Evolutionary conservation across 2,797 vertebrate genomes (phyloP), one percentile per base, ranked within the genome.

Genomic region (Sebastiscus tertius): DNA sequence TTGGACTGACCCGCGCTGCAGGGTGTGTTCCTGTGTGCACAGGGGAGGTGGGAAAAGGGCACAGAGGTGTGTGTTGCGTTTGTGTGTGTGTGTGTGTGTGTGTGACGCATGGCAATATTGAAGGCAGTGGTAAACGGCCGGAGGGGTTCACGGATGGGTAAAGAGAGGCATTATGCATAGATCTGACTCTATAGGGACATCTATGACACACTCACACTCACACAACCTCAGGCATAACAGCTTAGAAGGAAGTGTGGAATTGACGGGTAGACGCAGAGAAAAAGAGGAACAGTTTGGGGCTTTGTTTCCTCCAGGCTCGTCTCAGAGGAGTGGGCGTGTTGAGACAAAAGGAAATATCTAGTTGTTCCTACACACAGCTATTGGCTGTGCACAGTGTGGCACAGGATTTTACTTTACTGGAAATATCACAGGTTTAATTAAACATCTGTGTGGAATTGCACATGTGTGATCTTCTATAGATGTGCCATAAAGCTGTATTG

Each of bases 91-190:
- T 62, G 33, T 20, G 14, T 46, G 56, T n/a, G 66, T 26, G 76
- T 36, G 33, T 22, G 81, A 79, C 39, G 59, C 49, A 14, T 79
- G 61, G 49, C 79, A 55, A 55, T 79, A 72, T 26, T 65, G 60
- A 80, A 82, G 74, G 81, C 62, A 24, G 46, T 81, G 68, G 78
- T 85, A 82, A 76, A 88, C 24, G 20, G 75, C 80, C 88, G 71
- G 79, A 80, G 66, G 84, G 85, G 72, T 81, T 52, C 61, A 29
- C 33, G 69, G 55, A 80, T 67, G 24, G 18, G 36, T 79, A 78
- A 70, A 65, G 33, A 63, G 34, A 52, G 62, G 55, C 18, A 63
- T 77, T 74, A 81, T 73, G 75, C 39, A 73, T 72, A 62, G 60
- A 75, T 83, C 77, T 82, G 72, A 71, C 46, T 80, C 60, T 68